Evolutionary conservation across 2,797 vertebrate species (phyloP), one percentile per base, ranked within the genome.

Genomic region (Falco biarmicus): DNA sequence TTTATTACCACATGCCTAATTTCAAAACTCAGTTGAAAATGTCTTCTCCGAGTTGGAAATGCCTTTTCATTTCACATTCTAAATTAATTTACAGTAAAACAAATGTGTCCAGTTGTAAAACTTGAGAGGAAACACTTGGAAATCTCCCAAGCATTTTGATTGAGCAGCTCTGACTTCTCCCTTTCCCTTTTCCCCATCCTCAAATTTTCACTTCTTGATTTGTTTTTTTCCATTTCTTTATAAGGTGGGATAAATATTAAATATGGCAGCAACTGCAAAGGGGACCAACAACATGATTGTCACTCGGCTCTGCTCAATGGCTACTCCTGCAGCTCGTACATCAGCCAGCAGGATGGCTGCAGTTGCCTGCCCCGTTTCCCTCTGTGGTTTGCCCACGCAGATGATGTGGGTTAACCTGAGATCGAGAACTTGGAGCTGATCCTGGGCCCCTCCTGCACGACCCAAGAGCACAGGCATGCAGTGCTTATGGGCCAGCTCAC

Each of bases 21-120:
- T 93, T 93, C 71, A 90, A 92, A 91, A 63, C 53, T 71, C 84
- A 85, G 63, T 78, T 81, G 54, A 85, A 96, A 94, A 90, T 87
- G 43, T 43, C 54, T 85, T 85, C 57, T 87, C 71, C n/a, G 29
- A 71, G 68, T 89, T 71, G 86, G 88, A 95, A 87, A 76, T n/a
- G 34, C 45, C 48, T 91, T 96, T 60, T 61, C 2, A 5, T 87
- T 95, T 93, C 57, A 39, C 69, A 54, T 96, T 94, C 37, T 71
- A 85, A 85, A 75, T 65, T 89, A 77, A 83, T 85, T 91, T 81
- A 84, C 41, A 80, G 78, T 91, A 71, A 78, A 95, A 50, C 54
- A 75, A 88, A 85, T 75, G 43, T 75, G 45, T 94, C 79, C 61
- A 11, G 54, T 80, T 39, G 24, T 81, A 85, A 75, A 91, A 92